Evolutionary conservation across 2,888 invertebrate genomes (phyloP), one percentile per base, ranked within the genome.

Genomic region (Lithodes maja): DNA sequence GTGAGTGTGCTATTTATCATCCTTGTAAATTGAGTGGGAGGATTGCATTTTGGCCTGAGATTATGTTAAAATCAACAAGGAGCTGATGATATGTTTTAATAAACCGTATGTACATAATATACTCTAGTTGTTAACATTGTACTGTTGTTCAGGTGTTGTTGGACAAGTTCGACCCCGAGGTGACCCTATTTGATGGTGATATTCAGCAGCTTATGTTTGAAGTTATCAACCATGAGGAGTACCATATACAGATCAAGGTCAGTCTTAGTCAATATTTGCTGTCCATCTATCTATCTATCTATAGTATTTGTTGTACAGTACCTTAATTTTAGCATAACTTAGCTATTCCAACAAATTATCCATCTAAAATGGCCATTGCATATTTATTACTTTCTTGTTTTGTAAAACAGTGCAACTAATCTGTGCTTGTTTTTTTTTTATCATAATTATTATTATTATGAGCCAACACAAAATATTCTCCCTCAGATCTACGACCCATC

Each of bases 181-280:
- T 83, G 1, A 83, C 83, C 3, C 17, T 83, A 53, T 83, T 71
- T 69, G 69, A 71, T 50, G 71, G 52, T 7, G 83, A 83, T 71
- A n/a, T 83, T 15, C 69, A 71, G 50, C 71, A 69, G n/a, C 54
- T 83, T 50, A 71, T 71, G 50, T 83, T 83, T 83, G 83, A 83
- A 52, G 83, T 83, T 9, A 83, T 83, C 33, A 17, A 83, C 50
- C 83, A 83, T 83, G 83, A 83, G n/a, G 83, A 83, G 53, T 83
- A 83, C 17, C 83, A 83, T 50, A 52, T 83, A n/a, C 83, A 83
- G n/a, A n/a, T 83, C 71, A 83, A 83, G 83, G 83, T 83, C 15
- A 71, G 80, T 49, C 50, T 61, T 12, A 61, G 33, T 33, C 33
- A 33, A 33, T 33, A 33, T 33, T 33, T 33, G 33, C 33, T 33